Percentiles rank a stretch among this genome's conserved stretches.
phyloP scores from a whole-genome alignment of 64 coral and sea anemone genomes.

The Porites lutea region DNA sequence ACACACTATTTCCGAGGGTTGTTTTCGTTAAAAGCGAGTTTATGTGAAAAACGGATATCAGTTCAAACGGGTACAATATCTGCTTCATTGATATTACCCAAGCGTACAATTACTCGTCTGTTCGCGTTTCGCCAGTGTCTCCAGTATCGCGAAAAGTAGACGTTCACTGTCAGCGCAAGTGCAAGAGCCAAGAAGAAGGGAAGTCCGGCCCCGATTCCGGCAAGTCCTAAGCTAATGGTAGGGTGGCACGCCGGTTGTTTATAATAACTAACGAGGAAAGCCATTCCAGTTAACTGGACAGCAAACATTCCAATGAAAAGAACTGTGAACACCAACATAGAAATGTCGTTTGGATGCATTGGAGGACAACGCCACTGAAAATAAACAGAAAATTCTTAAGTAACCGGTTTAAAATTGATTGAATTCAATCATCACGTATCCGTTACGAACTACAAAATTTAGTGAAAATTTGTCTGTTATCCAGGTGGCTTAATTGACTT shows the following conservation, averaged over 20 bases:
- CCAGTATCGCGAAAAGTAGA: conserved; percentile 28
- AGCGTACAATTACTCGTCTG: conserved; percentile 8
- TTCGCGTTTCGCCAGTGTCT: conserved; percentile 7
- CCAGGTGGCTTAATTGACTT: too few relatives aligned
- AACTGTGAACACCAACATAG: conserved; percentile 26
- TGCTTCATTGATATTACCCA: not conserved
- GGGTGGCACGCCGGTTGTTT: not conserved
- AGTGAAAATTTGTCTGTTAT: too few relatives aligned
- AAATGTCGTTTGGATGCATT: conserved; percentile 41
- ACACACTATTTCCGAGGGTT: too few relatives aligned
- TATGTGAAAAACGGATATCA: not conserved
- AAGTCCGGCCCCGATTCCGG: not conserved
- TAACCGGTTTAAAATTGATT: too few relatives aligned
- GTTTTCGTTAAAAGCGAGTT: too few relatives aligned
- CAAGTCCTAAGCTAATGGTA: conserved; percentile 12
- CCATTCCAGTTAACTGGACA: conserved; percentile 22
- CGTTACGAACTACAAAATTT: too few relatives aligned
- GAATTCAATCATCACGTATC: too few relatives aligned
- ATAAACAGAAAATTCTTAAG: not conserved
- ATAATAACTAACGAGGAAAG: not conserved
- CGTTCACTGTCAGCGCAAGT: conserved; percentile 1
- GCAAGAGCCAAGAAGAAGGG: conserved; percentile 18
- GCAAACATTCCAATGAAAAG: conserved; percentile 26
- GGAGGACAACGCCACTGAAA: conserved; percentile 35
- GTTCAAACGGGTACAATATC: not conserved